Conservation (phyloP, 2,888 invertebrate species). For the Raillietiella orientalis region DNA sequence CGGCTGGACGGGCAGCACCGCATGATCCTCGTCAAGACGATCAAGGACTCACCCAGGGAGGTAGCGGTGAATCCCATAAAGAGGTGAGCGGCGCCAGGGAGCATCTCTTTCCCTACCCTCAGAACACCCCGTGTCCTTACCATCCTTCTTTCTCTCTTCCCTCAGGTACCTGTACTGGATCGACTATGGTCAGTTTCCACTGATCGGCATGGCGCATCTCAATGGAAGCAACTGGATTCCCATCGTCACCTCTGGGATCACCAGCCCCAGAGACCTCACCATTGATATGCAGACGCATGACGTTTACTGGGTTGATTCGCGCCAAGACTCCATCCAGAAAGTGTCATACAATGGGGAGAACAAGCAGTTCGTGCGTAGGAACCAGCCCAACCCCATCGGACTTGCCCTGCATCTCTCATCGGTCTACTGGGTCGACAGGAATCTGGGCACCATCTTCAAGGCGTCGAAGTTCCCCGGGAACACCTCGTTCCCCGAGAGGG, state of each 20-base stretch:
- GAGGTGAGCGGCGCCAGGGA: constrained; percentile 13
- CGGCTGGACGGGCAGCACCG: constrained; percentile 67
- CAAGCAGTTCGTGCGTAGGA: constrained; percentile 38
- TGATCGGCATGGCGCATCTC: constrained; percentile 55
- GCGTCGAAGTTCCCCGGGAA: constrained; percentile 34
- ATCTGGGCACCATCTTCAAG: constrained; percentile 46
- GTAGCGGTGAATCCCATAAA: constrained; percentile 91
- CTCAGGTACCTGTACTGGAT: constrained; percentile 68
- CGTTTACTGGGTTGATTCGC: constrained; percentile 90
- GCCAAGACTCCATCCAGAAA: constrained; percentile 71
- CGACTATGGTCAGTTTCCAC: constrained; percentile 82
- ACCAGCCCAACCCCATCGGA: constrained; percentile 76
- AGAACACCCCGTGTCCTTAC: no score
- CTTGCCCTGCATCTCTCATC: constrained; percentile 49
- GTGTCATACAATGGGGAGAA: constrained; percentile 26
- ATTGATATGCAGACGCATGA: constrained; percentile 78
- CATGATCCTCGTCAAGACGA: constrained; percentile 62
- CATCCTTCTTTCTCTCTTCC: constrained; percentile 2
- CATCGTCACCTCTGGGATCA: constrained; percentile 62
- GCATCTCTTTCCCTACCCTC: no score
- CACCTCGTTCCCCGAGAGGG: constrained; percentile 27
- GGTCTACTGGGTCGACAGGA: constrained; percentile 83
- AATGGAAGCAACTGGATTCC: constrained; percentile 62
- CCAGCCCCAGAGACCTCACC: constrained; percentile 57
- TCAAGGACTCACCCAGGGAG: constrained; percentile 68